A percentile compares a stretch with the other conserved stretches of the same genome.
Evolutionary conservation across 2,113 vertebrate genomes (phyloP).

Genomic region (Pagrus major): DNA sequence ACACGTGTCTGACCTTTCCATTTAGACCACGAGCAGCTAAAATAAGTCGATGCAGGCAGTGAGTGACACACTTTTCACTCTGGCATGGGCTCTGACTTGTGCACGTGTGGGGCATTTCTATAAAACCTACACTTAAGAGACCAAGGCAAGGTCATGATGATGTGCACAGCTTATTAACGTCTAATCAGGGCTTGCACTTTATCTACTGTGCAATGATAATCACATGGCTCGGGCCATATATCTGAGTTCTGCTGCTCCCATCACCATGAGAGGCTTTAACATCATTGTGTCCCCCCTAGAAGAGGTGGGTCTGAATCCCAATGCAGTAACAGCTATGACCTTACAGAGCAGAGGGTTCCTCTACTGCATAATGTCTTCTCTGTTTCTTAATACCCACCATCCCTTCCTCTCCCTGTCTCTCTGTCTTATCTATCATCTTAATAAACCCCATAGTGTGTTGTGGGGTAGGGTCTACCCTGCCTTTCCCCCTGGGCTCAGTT

Average conservation of each 20-base stretch:
- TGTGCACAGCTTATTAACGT: slow-evolving; percentile 31
- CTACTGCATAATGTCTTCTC: slow-evolving; percentile 5
- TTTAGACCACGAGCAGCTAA: slow-evolving; percentile 15
- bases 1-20: neutral
- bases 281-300: neutral
- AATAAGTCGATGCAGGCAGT: neutral
- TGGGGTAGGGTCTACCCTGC: neutral
- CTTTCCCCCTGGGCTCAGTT: slow-evolving; percentile 7
- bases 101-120: neutral
- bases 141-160: slow-evolving; percentile 14
- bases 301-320: slow-evolving; percentile 1
- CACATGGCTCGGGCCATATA: neutral
- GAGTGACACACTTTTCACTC: slow-evolving; percentile 4
- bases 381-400: slow-evolving; percentile 2
- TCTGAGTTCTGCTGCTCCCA: neutral
- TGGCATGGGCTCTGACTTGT: neutral
- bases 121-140: slow-evolving; percentile 14
- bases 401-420: neutral
- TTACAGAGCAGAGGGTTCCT: slow-evolving; percentile 14
- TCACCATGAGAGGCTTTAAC: neutral
- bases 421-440: slow-evolving; percentile 23
- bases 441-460: slow-evolving; percentile 22
- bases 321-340: neutral
- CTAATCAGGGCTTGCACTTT: slow-evolving; percentile 7
- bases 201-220: neutral